A percentile compares a stretch with the other conserved stretches of the same genome.
phyloP scores from a whole-genome alignment of 37 sponge, comb jelly and placozoan species.

The Spongia lamella region DNA sequence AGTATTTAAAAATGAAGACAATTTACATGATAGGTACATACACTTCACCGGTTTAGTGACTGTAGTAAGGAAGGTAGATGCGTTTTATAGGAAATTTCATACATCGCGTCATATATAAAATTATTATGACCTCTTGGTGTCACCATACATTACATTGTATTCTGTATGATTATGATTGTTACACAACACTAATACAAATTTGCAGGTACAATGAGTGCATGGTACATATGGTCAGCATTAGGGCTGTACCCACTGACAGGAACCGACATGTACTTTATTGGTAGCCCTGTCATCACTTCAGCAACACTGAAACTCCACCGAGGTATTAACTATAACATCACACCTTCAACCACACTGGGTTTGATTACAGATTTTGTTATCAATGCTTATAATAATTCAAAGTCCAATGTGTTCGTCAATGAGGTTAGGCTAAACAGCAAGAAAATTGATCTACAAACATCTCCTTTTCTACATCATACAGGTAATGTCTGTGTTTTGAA shows the following conservation, averaged over 20 bases:
- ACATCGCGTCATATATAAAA: too few species aligned
- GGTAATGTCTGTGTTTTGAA: neutral
- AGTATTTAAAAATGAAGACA: too few species aligned
- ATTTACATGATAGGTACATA: too few species aligned
- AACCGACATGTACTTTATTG: constrained; percentile 41
- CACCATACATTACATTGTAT: too few species aligned
- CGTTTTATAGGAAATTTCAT: too few species aligned
- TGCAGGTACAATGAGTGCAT: constrained; percentile 60
- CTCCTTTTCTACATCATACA: constrained; percentile 36
- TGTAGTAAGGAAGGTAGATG: too few species aligned
- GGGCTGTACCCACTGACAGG: constrained; percentile 61
- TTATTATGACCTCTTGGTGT: too few species aligned
- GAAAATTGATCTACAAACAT: constrained; percentile 5
- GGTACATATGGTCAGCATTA: constrained; percentile 54
- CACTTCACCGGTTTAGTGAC: too few species aligned
- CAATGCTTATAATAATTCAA: constrained; percentile 17
- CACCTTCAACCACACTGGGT: neutral
- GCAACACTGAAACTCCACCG: constrained; percentile 20
- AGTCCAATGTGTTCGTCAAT: constrained; percentile 17
- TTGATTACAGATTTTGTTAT: constrained; percentile 1
- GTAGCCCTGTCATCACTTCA: constrained; percentile 35
- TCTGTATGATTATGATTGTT: too few species aligned
- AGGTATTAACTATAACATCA: constrained; percentile 4
- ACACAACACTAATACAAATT: neutral
- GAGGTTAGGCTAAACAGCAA: constrained; percentile 24